These are phyloP conservation scores for Ciconia maguari DNA, from an alignment of 2,113 vertebrate species.

Conservation along the genomic window DNA sequence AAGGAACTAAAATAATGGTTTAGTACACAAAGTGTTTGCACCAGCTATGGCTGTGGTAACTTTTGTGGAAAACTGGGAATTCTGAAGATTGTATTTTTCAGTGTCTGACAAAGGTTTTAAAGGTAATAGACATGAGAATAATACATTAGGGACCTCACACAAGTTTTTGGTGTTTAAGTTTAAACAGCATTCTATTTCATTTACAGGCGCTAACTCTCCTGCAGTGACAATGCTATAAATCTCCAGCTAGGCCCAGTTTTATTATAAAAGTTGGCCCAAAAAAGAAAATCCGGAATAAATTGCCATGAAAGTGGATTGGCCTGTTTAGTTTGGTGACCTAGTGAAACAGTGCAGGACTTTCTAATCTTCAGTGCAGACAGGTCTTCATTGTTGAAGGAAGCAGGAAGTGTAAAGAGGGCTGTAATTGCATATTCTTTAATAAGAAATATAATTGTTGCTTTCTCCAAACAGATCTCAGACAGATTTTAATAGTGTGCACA, in stretches of 20 bases:
- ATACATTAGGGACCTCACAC: background rate
- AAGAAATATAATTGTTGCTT: constrained; percentile 65
- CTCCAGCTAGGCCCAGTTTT: background rate
- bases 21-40: background rate
- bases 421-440: constrained; percentile 67
- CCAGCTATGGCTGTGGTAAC: background rate
- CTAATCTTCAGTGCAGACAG: constrained; percentile 61
- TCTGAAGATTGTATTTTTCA: background rate
- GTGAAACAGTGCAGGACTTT: constrained; percentile 51
- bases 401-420: constrained; percentile 59
- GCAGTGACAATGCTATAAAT: background rate
- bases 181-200: background rate
- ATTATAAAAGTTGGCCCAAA: background rate
- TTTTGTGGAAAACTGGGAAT: background rate
- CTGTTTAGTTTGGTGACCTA: constrained; percentile 56
- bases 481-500: constrained; percentile 43
- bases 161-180: background rate
- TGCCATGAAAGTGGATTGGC: constrained; percentile 22
- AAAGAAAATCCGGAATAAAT: constrained; percentile 39
- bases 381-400: constrained; percentile 60
- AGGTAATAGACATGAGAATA: background rate
- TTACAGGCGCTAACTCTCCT: background rate
- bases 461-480: constrained; percentile 56
- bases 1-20: constrained; percentile 7
- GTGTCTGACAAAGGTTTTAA: background rate